Evolutionary conservation across 2,113 vertebrate species (phyloP), one percentile per base, ranked within the genome.

Genomic region (Zapus hudsonius): DNA sequence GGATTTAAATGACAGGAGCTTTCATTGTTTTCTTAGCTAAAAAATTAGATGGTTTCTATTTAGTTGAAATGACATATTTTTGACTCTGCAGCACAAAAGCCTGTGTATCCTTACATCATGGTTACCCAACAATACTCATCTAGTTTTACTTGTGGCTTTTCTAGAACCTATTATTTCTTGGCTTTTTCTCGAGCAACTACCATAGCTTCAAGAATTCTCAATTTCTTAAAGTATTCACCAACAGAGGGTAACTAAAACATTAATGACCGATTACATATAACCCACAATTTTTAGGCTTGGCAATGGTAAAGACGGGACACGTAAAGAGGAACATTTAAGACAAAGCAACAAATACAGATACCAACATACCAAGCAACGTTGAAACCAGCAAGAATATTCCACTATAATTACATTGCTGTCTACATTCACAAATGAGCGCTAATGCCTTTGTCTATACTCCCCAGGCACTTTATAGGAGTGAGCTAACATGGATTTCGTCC

Each of bases 141-240:
- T 95, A 93, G 84, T 91, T 94, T 96, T 95, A 92, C 95, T 94
- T 92, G 93, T 95, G 92, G 92, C 36, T 95, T 95, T 97, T 95
- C 59, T 87, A 31, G 42, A 91, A 36, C 75, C 94, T 92, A 36
- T 85, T 94, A 96, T 96, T 95, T 97, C 36, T 74, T 96, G 64
- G 61, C 25, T 86, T 95, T 94, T 94, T 89, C 73, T 93, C 81
- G n/a, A 87, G 73, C 8, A 57, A 90, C 78, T 81, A 90, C 73
- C 69, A 90, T 63, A 85, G 38, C 57, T 94, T 91, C 70, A 84
- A 85, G 81, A 93, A 52, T 76, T 95, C 74, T 29, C 55, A 57
- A n/a, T 91, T 89, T 94, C 84, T 95, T 91, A 40, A 87, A 89
- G 40, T 95, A 91, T 72, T 96, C 67, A 74, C 36, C 75, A 80